These are phyloP conservation scores for Alectura lathami DNA, from an alignment of 2,113 vertebrate species.

Conservation along the genomic window DNA sequence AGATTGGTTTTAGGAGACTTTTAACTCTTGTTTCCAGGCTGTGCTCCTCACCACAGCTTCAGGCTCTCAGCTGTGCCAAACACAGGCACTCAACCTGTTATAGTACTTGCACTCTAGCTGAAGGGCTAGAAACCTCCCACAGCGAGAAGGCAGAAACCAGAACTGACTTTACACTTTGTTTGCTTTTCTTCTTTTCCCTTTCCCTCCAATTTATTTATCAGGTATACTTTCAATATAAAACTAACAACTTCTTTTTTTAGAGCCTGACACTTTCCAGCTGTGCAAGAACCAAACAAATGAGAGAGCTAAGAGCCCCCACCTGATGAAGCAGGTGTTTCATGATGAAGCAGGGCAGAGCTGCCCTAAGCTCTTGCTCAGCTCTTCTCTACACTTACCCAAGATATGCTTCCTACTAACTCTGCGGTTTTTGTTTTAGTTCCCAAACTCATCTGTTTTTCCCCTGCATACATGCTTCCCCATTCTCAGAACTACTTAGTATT, in stretches of 20 bases:
- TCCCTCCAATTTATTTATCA: neutral
- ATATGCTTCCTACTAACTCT: neutral
- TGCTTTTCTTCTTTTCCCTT: fast-evolving
- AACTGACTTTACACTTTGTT: neutral
- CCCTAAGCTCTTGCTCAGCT: neutral
- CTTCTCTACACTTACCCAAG: neutral
- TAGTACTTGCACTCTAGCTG: neutral
- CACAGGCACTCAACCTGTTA: neutral
- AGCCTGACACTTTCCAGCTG: neutral
- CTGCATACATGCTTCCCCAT: neutral
- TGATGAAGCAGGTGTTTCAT: neutral
- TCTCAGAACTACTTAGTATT: neutral
- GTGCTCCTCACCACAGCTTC: neutral
- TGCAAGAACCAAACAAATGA: neutral
- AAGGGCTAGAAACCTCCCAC: slow-evolving; percentile 2
- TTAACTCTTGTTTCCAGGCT: neutral
- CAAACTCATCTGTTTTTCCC: neutral
- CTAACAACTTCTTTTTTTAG: neutral
- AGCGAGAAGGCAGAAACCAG: neutral
- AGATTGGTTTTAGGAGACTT: neutral
- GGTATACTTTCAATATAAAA: neutral
- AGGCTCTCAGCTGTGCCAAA: neutral
- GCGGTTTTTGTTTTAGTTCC: neutral
- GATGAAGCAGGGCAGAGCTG: neutral
- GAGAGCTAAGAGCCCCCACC: neutral